These are phyloP conservation scores for Zaprionus africanus DNA, from an alignment of 1,140 invertebrate species.

Conservation along the genomic window DNA sequence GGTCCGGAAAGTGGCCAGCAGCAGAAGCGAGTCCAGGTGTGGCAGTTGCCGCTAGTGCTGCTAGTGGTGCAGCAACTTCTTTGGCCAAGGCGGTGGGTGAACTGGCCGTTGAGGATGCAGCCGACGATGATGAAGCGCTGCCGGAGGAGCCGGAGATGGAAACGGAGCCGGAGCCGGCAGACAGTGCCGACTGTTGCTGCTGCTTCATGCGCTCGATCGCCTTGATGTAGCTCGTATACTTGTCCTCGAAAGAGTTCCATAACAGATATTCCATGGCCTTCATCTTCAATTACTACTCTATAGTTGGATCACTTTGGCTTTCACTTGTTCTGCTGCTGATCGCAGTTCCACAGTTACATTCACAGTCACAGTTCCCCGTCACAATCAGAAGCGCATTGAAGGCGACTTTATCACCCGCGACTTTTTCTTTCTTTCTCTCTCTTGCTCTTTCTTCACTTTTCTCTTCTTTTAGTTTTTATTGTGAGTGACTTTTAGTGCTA, in stretches of 20 bases:
- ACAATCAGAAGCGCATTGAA: slow-evolving; percentile 16
- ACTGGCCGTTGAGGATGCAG: slow-evolving; percentile 65
- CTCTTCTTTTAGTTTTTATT: slow-evolving; percentile 34
- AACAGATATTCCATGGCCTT: slow-evolving; percentile 72
- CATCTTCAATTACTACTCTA: not conserved
- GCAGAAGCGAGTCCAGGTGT: slow-evolving; percentile 5
- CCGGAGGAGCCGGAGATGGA: slow-evolving; percentile 35
- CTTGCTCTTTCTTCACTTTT: slow-evolving; percentile 8
- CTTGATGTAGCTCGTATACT: slow-evolving; percentile 69
- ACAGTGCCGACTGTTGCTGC: not conserved
- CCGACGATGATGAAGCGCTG: slow-evolving; percentile 44
- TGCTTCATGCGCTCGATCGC: slow-evolving; percentile 63
- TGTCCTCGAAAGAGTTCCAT: slow-evolving; percentile 73
- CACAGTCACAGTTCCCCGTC: slow-evolving; percentile 3
- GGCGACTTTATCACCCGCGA: slow-evolving; percentile 25
- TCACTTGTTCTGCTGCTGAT: slow-evolving; percentile 22
- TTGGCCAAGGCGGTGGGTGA: slow-evolving; percentile 52
- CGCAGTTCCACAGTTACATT: slow-evolving; percentile 7
- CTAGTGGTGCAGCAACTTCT: slow-evolving; percentile 26
- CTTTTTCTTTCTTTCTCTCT: slow-evolving; percentile 29
- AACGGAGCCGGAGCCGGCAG: slow-evolving; percentile 4
- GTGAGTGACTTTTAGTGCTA: slow-evolving; percentile 50
- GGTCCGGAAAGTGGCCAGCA: slow-evolving; percentile 11
- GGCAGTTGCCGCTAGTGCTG: slow-evolving; percentile 22
- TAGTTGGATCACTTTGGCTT: slow-evolving; percentile 18